phyloP scores from a whole-genome alignment of 2,113 vertebrate genomes.

The Reinhardtius hippoglossoides region DNA sequence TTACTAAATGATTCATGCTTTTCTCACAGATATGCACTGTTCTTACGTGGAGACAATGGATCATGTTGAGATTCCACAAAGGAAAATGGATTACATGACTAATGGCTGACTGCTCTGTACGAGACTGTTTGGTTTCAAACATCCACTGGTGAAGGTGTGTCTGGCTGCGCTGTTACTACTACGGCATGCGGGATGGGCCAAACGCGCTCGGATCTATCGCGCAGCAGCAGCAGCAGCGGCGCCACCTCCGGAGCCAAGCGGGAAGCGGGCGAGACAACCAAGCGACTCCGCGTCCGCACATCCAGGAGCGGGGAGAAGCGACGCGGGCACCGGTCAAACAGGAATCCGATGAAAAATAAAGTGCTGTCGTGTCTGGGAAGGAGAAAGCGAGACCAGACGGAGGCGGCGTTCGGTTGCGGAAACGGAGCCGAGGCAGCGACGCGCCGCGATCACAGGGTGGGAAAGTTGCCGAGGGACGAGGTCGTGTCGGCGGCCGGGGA shows the following conservation, averaged over 20 bases:
- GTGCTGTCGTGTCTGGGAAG: constrained; percentile 70
- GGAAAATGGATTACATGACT: constrained; percentile 36
- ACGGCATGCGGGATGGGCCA: constrained; percentile 82
- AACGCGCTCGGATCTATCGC: constrained; percentile 63
- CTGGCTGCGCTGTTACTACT: constrained; percentile 52
- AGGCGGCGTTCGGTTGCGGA: constrained; percentile 31
- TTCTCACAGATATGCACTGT: constrained; percentile 35
- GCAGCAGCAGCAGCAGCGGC: constrained; percentile 15
- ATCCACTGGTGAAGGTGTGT: constrained; percentile 65
- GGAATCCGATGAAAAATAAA: constrained; percentile 78
- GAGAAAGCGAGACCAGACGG: constrained; percentile 60
- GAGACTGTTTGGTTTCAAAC: neutral
- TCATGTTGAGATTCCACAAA: neutral
- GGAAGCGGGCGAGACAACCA: constrained; percentile 45
- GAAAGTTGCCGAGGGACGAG: constrained; percentile 75
- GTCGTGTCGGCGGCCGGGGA: constrained; percentile 53
- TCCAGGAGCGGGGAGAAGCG: constrained; percentile 32
- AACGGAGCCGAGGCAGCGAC: constrained; percentile 45
- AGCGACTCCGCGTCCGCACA: constrained; percentile 38
- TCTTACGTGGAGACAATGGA: neutral
- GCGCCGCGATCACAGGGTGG: constrained; percentile 66
- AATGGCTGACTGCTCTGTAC: constrained; percentile 24
- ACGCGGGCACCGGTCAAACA: constrained; percentile 44
- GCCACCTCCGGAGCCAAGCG: constrained; percentile 53
- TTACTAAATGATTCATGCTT: constrained; percentile 29